Evolutionary conservation across 2,888 invertebrate species (phyloP).

Genomic region (Leucania comma): DNA sequence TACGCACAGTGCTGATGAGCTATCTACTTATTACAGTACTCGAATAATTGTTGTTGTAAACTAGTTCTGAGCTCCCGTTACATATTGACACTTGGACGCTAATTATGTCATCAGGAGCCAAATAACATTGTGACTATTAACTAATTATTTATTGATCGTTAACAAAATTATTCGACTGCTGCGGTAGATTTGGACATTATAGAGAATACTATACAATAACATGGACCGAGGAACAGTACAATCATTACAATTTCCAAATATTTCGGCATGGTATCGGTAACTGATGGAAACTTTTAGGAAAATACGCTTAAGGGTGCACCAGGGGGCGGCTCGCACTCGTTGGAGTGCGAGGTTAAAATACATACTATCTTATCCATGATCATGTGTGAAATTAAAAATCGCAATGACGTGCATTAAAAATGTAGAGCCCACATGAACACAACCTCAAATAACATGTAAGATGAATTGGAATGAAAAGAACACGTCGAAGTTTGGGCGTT

Average conservation of each 20-base stretch:
- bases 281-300: background rate
- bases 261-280: background rate
- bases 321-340: too few relatives aligned
- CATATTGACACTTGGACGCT: conserved; percentile 35
- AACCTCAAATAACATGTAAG: too few relatives aligned
- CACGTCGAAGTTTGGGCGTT: too few relatives aligned
- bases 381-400: too few relatives aligned
- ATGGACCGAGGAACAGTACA: background rate
- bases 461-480: too few relatives aligned
- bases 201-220: background rate
- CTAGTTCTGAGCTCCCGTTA: conserved; percentile 44
- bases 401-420: too few relatives aligned
- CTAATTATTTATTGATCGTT: conserved; percentile 22
- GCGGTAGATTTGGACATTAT: too few relatives aligned
- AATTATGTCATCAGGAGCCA: conserved; percentile 39
- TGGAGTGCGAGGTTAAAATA: too few relatives aligned
- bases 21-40: background rate
- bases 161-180: background rate
- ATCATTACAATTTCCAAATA: background rate
- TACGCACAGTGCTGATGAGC: conserved; percentile 4
- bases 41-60: conserved; percentile 19
- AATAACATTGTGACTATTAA: conserved; percentile 27
- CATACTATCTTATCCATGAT: too few relatives aligned
- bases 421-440: too few relatives aligned
- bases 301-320: too few relatives aligned